Percentiles rank a stretch among this genome's conserved stretches.
These are phyloP conservation scores for Falcunculus frontatus DNA, from an alignment of 2,113 vertebrate genomes.

Conservation along the genomic window DNA sequence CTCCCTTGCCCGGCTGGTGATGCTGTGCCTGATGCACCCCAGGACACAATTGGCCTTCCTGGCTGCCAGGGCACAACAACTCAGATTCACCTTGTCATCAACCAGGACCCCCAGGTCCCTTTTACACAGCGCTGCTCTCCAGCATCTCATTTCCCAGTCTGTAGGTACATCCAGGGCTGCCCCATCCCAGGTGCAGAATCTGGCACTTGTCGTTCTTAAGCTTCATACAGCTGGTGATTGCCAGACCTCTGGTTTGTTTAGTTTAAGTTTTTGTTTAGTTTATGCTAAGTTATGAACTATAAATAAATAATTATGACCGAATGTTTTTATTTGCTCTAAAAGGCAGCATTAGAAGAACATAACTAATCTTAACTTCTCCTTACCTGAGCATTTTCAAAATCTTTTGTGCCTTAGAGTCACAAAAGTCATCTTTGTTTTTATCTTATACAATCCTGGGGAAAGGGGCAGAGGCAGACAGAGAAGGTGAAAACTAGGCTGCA, in stretches of 20 bases:
- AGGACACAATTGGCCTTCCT: fast-evolving
- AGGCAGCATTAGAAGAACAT: background rate
- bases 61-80: background rate
- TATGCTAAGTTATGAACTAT: background rate
- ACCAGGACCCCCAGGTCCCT: background rate
- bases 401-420: background rate
- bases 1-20: fast-evolving
- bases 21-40: background rate
- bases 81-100: fast-evolving
- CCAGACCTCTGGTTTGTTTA: background rate
- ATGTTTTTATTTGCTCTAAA: background rate
- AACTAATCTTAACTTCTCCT: background rate
- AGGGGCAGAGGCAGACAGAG: background rate
- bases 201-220: background rate
- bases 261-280: background rate
- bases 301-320: background rate
- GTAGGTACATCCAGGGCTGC: fast-evolving
- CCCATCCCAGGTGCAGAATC: background rate
- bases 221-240: background rate
- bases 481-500: background rate
- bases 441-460: background rate
- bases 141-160: background rate
- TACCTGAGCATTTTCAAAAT: background rate
- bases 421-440: background rate
- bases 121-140: background rate